Evolutionary conservation across 2,888 invertebrate genomes (phyloP).

Genomic region (Luffia ferchaultella): DNA sequence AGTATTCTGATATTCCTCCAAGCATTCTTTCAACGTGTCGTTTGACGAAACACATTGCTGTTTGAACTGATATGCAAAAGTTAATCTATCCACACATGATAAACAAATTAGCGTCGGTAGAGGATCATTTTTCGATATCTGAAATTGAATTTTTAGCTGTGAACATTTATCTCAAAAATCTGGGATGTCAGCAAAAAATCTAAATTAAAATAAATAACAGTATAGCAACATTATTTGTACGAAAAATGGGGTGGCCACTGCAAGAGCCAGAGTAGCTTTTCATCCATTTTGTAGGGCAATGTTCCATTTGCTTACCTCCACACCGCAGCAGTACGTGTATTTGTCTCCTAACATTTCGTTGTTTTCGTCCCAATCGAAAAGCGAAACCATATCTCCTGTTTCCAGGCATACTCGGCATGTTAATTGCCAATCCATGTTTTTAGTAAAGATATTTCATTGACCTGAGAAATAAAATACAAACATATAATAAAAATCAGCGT

Average conservation of each 20-base stretch:
- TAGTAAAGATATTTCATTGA: conserved; percentile 12
- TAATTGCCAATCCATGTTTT: conserved; percentile 62
- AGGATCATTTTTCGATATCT: conserved; percentile 52
- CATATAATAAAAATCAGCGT: conserved; percentile 28
- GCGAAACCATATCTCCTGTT: conserved; percentile 59
- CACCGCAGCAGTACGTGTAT: conserved; percentile 54
- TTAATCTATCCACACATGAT: conserved; percentile 55
- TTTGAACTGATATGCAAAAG: conserved; percentile 56
- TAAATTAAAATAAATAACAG: conserved; percentile 24
- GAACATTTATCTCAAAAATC: conserved; percentile 19
- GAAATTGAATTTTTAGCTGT: conserved; percentile 20
- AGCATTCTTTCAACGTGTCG: conserved; percentile 56
- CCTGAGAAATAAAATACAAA: conserved; percentile 16
- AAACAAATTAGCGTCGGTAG: conserved; percentile 58
- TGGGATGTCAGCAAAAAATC: conserved; percentile 59
- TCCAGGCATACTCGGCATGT: conserved; percentile 60
- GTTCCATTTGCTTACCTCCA: conserved; percentile 50
- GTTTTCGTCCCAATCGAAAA: conserved; percentile 65
- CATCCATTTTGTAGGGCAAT: conserved; percentile 52
- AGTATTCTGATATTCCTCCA: conserved; percentile 51
- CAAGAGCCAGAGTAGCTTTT: too few species aligned
- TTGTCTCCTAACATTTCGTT: conserved; percentile 62
- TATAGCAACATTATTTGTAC: conserved; percentile 61
- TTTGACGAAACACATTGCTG: conserved; percentile 56
- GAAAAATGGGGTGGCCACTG: conserved; percentile 65